These are phyloP conservation scores for Acanthaster planci DNA, from an alignment of 35 echinoderm and acorn worm species.

Conservation along the genomic window DNA sequence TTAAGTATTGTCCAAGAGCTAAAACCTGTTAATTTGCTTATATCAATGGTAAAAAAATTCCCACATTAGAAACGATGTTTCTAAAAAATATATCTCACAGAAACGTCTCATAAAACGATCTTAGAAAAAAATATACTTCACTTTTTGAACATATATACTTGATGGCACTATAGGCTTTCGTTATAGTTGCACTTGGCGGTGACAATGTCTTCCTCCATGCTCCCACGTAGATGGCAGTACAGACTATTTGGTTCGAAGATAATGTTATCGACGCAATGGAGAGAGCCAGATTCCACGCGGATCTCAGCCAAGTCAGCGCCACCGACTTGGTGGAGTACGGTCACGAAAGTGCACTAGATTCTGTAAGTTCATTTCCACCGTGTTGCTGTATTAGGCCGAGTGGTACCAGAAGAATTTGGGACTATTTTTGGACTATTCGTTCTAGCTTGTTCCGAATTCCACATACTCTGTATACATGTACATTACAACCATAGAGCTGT, in stretches of 20 bases:
- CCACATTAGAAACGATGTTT: too few relatives aligned
- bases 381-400: background rate
- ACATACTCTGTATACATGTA: background rate
- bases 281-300: too few relatives aligned
- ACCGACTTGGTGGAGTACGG: background rate
- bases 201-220: background rate
- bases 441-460: background rate
- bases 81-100: too few relatives aligned
- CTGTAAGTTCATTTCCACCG: background rate
- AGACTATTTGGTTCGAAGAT: background rate
- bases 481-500: background rate
- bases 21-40: too few relatives aligned
- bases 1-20: too few relatives aligned
- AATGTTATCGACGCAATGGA: constrained; percentile 8
- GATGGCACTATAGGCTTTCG: too few relatives aligned
- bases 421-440: background rate
- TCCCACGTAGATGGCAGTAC: background rate
- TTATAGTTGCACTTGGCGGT: too few relatives aligned
- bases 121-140: too few relatives aligned
- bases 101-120: too few relatives aligned
- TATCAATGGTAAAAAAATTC: too few relatives aligned
- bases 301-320: background rate
- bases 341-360: background rate
- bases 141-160: too few relatives aligned
- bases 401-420: background rate